Evolutionary conservation across 1,140 invertebrate genomes (phyloP), one percentile per base, ranked within the genome.

Genomic region (Cardiocondyla obscurior): DNA sequence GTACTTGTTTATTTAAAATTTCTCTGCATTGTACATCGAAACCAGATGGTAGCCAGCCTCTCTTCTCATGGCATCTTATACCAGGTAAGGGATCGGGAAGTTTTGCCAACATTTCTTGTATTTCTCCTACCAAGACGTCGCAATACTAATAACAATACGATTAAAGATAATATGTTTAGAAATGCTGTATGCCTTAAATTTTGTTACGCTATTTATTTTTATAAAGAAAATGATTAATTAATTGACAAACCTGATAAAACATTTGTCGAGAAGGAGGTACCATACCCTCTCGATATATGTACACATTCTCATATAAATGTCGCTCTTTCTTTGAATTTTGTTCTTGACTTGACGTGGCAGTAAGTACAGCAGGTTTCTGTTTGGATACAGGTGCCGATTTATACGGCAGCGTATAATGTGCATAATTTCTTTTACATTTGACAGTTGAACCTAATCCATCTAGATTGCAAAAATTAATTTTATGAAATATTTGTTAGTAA

Each of bases 121-220:
- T 97, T 94, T 98, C 97, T 0, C 96, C 95, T n/a, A 98, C 94
- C n/a, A 96, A 93, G 36, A 99, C 95, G 91, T 99, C 97, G 90
- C 97, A 97, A 89, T 97, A 96, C 96, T 98, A 93, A 95, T 81
- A 85, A 77, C 64, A 76, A 53, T 77, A 81, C 76, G 36, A 33
- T 12, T 2, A 25, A 2, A 57, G 4, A 44, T 60, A 82, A 28
- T 6, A 62, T 30, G 3, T 16, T 1, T 0, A 60, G 3, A 36
- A 60, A 19, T 60, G 57, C 2, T 58, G 6, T 36, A 16, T 19
- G 10, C 3, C 2, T 8, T 10, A 30, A 49, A 14, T 73, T 44
- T 44, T 44, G n/a, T 46, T 0, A 36, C 67, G 1, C n/a, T 72
- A 36, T 57, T n/a, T 33, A 64, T 19, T 25, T 12, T 51, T 46